Conservation (phyloP, 1,140 invertebrate genomes). For the Antheraea pernyi region DNA sequence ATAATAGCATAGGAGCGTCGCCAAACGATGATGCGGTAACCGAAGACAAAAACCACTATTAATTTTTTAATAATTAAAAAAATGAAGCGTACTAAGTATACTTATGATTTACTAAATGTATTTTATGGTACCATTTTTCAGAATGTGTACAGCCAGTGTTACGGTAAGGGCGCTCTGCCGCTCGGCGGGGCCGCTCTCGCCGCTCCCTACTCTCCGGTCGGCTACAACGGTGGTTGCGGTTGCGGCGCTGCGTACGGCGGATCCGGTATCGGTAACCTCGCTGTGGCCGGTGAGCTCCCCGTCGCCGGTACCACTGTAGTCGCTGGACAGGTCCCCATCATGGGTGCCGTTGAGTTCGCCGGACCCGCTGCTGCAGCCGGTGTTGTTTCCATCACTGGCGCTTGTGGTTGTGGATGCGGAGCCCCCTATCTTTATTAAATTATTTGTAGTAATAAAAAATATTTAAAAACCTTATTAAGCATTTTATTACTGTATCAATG, state of each 20-base stretch:
- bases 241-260: slow-evolving; percentile 15
- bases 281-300: slow-evolving; percentile 16
- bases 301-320: slow-evolving; percentile 13
- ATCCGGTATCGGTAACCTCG: slow-evolving; percentile 13
- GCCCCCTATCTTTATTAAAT: too few species aligned
- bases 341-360: slow-evolving; percentile 11
- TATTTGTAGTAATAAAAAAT: too few species aligned
- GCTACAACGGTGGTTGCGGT: slow-evolving; percentile 2
- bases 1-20: too few species aligned
- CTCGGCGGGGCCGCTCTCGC: not conserved
- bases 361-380: slow-evolving; percentile 5
- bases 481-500: too few species aligned
- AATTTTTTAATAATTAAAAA: too few species aligned
- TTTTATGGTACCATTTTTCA: not conserved
- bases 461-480: too few species aligned
- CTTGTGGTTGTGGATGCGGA: too few species aligned
- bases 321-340: slow-evolving; percentile 10
- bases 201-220: not conserved
- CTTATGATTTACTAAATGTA: not conserved
- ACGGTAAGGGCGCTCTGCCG: not conserved
- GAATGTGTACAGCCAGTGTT: slow-evolving; percentile 15
- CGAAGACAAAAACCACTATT: too few species aligned
- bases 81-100: too few species aligned
- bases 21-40: too few species aligned
- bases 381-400: slow-evolving; percentile 3